These are phyloP conservation scores for Bibio marci DNA, from an alignment of 2,888 invertebrate genomes.

Conservation along the genomic window DNA sequence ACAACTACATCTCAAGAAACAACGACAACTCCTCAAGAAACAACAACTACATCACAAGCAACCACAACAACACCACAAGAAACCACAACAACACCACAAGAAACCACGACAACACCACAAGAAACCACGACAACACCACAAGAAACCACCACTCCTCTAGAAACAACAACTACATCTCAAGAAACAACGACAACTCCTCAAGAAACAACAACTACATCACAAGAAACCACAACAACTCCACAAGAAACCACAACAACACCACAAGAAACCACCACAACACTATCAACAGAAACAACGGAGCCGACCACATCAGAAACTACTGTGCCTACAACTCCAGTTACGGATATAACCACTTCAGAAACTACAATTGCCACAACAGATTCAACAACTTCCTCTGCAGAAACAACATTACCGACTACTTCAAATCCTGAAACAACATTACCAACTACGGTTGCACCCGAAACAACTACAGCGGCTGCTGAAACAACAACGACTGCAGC, in stretches of 20 bases:
- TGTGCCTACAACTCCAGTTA: slow-evolving; percentile 7
- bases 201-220: slow-evolving; percentile 4
- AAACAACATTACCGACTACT: slow-evolving; percentile 9
- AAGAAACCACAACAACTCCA: slow-evolving; percentile 9
- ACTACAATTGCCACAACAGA: slow-evolving; percentile 18
- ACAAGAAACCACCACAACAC: no score
- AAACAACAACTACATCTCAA: background rate
- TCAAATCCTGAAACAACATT: background rate
- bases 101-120: no score
- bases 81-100: no score
- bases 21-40: slow-evolving; percentile 10
- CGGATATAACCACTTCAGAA: slow-evolving; percentile 18
- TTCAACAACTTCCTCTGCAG: no score
- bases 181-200: slow-evolving; percentile 12
- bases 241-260: no score
- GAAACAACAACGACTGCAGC: slow-evolving; percentile 1
- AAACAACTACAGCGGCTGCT: background rate
- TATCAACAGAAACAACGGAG: background rate
- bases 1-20: slow-evolving; percentile 15
- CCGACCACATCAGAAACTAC: slow-evolving; percentile 11
- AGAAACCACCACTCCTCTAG: background rate
- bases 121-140: no score
- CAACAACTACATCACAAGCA: slow-evolving; percentile 10
- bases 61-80: slow-evolving; percentile 7
- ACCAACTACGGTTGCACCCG: background rate